Conservation (phyloP, 2,888 invertebrate genomes). For the Phyto melanocephala region DNA sequence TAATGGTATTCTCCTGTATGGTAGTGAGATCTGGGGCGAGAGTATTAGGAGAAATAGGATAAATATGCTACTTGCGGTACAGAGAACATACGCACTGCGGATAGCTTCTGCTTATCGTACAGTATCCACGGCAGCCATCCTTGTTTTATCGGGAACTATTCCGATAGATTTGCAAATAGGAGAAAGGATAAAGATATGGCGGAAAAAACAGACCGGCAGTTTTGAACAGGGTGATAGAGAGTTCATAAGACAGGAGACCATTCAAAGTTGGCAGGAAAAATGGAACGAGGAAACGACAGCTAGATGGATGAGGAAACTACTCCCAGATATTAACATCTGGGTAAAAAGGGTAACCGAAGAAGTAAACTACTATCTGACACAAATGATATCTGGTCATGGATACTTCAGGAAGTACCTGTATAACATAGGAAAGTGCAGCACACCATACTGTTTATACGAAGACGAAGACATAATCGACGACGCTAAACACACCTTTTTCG, state of each 20-base stretch:
- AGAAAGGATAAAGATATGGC: background rate
- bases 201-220: background rate
- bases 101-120: constrained; percentile 18
- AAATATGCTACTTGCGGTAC: background rate
- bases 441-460: constrained; percentile 1
- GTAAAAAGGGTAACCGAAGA: background rate
- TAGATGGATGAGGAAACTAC: background rate
- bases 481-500: constrained; percentile 15
- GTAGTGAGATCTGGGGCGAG: background rate
- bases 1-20: background rate
- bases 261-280: background rate
- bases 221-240: background rate
- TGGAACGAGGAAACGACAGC: background rate
- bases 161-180: background rate
- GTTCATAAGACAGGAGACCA: background rate
- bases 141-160: constrained; percentile 1
- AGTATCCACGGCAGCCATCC: background rate
- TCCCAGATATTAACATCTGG: background rate
- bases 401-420: constrained; percentile 12
- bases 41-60: background rate
- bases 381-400: constrained; percentile 20
- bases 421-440: background rate
- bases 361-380: constrained; percentile 6
- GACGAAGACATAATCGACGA: background rate
- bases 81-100: background rate